Conservation (phyloP, 92 coral and sea anemone genomes). For the Chrysogorgia sp. region DNA sequence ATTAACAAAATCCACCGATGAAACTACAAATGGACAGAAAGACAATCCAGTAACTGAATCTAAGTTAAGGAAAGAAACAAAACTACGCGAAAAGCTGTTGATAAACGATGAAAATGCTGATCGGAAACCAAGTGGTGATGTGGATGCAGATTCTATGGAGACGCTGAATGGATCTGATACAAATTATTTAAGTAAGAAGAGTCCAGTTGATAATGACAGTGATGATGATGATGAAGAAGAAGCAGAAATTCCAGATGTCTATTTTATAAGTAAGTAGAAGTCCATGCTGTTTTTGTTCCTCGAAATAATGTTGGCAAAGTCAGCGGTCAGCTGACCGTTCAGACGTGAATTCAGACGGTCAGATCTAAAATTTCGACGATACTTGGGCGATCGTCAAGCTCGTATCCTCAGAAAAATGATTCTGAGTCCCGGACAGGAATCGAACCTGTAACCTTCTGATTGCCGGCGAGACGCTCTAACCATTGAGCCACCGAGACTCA, state of each 20-base stretch:
- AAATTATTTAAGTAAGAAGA: background rate
- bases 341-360: no score
- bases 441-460: no score
- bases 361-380: no score
- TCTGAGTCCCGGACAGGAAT: no score
- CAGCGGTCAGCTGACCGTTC: no score
- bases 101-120: background rate
- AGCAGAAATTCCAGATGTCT: slow-evolving; percentile 36
- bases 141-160: background rate
- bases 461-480: no score
- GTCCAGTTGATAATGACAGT: slow-evolving; percentile 4
- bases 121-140: background rate
- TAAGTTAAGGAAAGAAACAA: background rate
- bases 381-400: no score
- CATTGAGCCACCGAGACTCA: no score
- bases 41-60: background rate
- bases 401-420: no score
- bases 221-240: slow-evolving; percentile 9
- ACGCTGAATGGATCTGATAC: background rate
- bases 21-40: background rate
- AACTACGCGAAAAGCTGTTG: background rate
- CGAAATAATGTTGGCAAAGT: no score
- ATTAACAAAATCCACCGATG: background rate
- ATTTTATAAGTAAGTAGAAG: slow-evolving; percentile 39
- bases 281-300: no score